Percentiles rank a stretch among this genome's conserved stretches.
Evolutionary conservation across 2,113 vertebrate species (phyloP).

Genomic region (Charina bottae): DNA sequence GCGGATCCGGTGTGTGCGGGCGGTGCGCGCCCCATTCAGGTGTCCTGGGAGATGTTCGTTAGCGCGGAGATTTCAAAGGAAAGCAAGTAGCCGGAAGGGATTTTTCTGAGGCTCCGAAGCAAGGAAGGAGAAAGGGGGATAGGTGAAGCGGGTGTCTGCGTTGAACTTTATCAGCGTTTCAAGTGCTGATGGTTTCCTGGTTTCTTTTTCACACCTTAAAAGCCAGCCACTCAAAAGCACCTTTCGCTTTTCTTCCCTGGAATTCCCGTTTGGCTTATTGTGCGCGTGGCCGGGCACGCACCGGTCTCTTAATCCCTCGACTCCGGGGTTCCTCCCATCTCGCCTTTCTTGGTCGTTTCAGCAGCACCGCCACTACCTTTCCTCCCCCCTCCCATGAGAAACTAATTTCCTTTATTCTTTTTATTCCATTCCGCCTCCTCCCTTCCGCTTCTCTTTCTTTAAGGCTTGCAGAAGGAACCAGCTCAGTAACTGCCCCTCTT

Average conservation of each 20-base stretch:
- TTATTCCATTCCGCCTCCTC: slow-evolving; percentile 52
- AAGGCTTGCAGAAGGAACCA: neutral
- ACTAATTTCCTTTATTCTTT: slow-evolving; percentile 28
- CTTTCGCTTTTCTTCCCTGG: neutral
- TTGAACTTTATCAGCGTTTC: slow-evolving; percentile 12
- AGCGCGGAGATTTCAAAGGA: slow-evolving; percentile 60
- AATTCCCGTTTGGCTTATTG: neutral
- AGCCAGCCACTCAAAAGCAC: neutral
- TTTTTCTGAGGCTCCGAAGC: slow-evolving; percentile 17
- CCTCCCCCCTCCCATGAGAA: neutral
- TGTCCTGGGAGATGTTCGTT: slow-evolving; percentile 18
- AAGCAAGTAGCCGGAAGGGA: slow-evolving; percentile 32
- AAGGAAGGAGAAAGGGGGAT: neutral
- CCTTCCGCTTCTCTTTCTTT: neutral
- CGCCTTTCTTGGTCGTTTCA: neutral
- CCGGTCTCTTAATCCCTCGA: neutral
- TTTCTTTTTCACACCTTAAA: neutral
- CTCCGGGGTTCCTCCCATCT: neutral
- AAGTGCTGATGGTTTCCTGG: neutral
- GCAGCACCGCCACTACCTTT: neutral
- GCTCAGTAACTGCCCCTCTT: neutral
- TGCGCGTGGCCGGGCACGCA: neutral
- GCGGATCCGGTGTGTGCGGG: neutral
- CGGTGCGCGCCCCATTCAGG: neutral
- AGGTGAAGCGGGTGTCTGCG: too few species aligned